Evolutionary conservation across 2,888 invertebrate genomes (phyloP).

Genomic region (Caenorhabditis doughertyi): DNA sequence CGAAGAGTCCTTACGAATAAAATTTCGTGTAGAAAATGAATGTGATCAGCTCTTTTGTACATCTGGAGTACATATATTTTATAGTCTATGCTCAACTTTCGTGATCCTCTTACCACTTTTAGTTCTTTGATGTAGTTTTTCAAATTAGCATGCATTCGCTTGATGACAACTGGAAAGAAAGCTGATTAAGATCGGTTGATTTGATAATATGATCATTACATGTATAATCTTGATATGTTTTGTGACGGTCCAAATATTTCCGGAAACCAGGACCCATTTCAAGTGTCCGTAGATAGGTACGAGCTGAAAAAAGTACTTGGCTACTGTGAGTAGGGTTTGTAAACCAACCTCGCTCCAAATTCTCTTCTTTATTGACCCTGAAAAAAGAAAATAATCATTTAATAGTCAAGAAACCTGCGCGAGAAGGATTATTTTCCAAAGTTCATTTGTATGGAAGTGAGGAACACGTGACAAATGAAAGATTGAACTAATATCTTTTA

Average conservation of each 20-base stretch:
- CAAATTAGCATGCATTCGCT: slow-evolving; percentile 7
- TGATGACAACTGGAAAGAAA: slow-evolving; percentile 41
- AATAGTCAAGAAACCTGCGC: slow-evolving; percentile 1
- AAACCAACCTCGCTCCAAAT: slow-evolving; percentile 16
- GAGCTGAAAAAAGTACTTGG: not conserved
- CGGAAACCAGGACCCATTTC: not conserved
- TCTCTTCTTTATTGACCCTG: slow-evolving; percentile 36
- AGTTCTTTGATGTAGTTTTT: slow-evolving; percentile 30
- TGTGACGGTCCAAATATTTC: not conserved
- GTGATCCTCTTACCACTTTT: not conserved
- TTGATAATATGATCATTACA: not conserved
- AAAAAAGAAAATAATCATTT: slow-evolving; percentile 5
- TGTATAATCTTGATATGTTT: not conserved
- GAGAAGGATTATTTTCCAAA: not conserved
- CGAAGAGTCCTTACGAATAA: slow-evolving; percentile 32
- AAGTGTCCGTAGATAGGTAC: slow-evolving; percentile 7
- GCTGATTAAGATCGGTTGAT: too few relatives aligned
- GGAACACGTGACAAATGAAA: not conserved
- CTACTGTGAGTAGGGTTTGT: not conserved
- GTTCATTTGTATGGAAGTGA: not conserved
- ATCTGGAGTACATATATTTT: slow-evolving; percentile 8
- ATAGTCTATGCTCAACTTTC: not conserved
- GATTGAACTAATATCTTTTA: not conserved
- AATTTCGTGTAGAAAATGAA: slow-evolving; percentile 46
- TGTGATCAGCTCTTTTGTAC: slow-evolving; percentile 30